These are phyloP conservation scores for Catharus ustulatus DNA, from an alignment of 2,797 vertebrate genomes.

Conservation along the genomic window DNA sequence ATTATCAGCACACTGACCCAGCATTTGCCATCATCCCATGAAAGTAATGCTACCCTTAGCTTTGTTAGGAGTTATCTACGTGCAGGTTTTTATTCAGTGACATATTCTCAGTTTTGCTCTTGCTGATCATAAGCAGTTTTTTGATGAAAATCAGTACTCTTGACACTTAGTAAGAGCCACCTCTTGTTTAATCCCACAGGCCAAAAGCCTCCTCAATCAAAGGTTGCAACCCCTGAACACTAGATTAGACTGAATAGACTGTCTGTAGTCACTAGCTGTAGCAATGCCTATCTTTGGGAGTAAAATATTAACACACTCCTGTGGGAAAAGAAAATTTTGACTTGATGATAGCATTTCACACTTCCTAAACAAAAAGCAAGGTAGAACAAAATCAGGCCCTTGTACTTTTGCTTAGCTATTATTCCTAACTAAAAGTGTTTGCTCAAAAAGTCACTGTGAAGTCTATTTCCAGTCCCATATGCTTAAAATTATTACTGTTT, in stretches of 20 bases:
- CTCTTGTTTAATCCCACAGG: not conserved
- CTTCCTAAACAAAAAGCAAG: not conserved
- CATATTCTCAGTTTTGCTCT: not conserved
- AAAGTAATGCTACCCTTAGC: not conserved
- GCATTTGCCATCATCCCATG: not conserved
- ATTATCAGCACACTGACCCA: not conserved
- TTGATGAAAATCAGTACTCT: not conserved
- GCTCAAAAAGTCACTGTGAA: not conserved
- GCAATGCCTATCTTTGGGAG: not conserved
- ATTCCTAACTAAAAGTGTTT: not conserved
- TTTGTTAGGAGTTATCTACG: not conserved
- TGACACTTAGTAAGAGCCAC: not conserved
- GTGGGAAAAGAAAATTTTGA: not conserved
- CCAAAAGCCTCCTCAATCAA: not conserved
- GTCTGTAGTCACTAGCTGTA: not conserved
- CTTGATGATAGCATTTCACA: not conserved
- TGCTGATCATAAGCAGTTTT: not conserved
- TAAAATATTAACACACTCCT: not conserved
- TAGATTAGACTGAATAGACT: not conserved
- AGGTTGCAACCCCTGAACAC: not conserved
- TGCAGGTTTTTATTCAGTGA: not conserved
- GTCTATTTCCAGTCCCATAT: not conserved
- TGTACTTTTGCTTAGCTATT: not conserved
- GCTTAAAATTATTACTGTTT: constrained; percentile 18
- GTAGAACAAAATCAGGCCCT: not conserved